These are phyloP conservation scores for Brachypalpus laphriformis DNA, from an alignment of 2,888 invertebrate species.

Conservation along the genomic window DNA sequence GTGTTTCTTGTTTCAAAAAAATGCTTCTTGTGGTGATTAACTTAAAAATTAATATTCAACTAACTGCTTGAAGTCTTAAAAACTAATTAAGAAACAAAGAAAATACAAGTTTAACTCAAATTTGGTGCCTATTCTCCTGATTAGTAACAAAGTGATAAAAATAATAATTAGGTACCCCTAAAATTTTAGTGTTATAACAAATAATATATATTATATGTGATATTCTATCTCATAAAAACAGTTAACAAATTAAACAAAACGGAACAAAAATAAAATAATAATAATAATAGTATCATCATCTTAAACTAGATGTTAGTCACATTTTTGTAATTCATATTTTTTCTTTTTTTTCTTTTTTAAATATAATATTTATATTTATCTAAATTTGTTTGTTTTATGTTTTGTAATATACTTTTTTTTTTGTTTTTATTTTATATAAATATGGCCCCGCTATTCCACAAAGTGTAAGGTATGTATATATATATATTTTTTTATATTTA, in stretches of 20 bases:
- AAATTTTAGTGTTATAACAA: conserved; percentile 55
- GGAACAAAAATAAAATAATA: conserved; percentile 29
- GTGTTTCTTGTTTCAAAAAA: conserved; percentile 29
- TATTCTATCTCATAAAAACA: conserved; percentile 36
- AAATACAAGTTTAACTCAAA: conserved; percentile 51
- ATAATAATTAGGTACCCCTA: conserved; percentile 31
- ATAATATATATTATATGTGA: conserved; percentile 29
- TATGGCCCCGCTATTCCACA: conserved; percentile 83
- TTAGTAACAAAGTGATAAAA: conserved; percentile 70
- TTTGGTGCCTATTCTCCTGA: conserved; percentile 72
- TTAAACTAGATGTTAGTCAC: conserved; percentile 66
- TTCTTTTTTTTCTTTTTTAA: conserved; percentile 37
- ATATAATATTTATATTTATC: conserved; percentile 50
- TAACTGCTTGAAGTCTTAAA: conserved; percentile 13
- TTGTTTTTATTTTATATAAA: conserved; percentile 75
- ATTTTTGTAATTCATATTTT: conserved; percentile 69
- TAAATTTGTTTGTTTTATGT: conserved; percentile 57
- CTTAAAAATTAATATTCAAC: conserved; percentile 34
- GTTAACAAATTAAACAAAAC: conserved; percentile 56
- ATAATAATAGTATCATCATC: conserved; percentile 26
- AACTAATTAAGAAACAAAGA: conserved; percentile 36
- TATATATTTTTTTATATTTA: conserved; percentile 52
- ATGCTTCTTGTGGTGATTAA: conserved; percentile 31
- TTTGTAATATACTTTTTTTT: conserved; percentile 20
- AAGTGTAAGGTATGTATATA: conserved; percentile 76